Base-by-base conservation (phyloP, 2,888 invertebrate species). In the Noctua fimbriata region DNA sequence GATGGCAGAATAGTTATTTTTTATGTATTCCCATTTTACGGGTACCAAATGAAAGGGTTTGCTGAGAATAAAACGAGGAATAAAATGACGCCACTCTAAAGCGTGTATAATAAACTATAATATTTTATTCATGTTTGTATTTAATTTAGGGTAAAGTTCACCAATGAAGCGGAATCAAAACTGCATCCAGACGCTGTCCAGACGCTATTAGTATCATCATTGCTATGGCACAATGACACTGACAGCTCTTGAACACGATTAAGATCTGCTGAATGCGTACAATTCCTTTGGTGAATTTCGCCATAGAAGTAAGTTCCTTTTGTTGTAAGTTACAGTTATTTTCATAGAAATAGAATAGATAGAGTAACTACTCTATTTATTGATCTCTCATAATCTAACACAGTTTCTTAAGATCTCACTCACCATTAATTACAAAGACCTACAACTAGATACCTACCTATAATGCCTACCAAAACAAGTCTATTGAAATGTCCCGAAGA, bases 401-500 rank as follows among this genome's bases (percentile, higher is more conserved):
- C 10, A 47, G 52, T 32, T 52, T 4, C 10, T 60, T 69, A 69
- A 63, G 44, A 66, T 12, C 28, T 78, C 10, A 32, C 21, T 72
- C 21, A 24, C 16, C 28, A 36, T 58, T 82, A 85, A 73, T 65
- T 76, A 81, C 36, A 16, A 55, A 73, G 9, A 70, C 55, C 41
- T 67, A 77, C 84, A 72, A 74, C 81, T 76, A 67, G 0, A 1
- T 16, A 67, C 14, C 14, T 67, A 16, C 36, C 65, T 65, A 78
- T 87, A 88, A 84, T 90, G 84, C 88, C 86, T 76, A 78, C 63
- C 74, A 80, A 88, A 87, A 90, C 89, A 91, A 89, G 89, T 90
- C 90, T 89, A 92, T 92, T 92, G 91, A 91, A 91, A 90, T 87
- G 87, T 87, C 88, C 83, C 86, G 84, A 84, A 90, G 89, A 91